Base-by-base conservation (phyloP, 2,797 vertebrate species). In the Arctocebus calabarensis region DNA sequence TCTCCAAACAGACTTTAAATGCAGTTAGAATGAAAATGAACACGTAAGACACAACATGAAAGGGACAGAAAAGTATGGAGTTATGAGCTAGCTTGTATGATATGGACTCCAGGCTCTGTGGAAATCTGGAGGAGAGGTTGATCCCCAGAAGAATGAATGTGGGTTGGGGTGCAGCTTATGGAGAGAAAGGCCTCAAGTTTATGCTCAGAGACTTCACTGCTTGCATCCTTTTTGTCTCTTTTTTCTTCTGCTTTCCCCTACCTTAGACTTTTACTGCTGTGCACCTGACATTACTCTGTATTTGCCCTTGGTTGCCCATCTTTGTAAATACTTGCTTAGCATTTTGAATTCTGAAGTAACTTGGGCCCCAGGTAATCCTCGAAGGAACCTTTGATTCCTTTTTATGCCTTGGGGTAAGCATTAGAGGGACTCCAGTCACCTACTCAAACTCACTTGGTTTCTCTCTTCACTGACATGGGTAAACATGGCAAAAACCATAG, bases 291-390 rank as follows among this genome's bases (percentile, higher is more conserved):
- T 73, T 45, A 61, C 48, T 16, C 14, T 3, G 13, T 13, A 14
- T 82, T 90, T 95, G 74, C 11, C 74, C 19, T 74, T 64, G 57
- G 45, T 66, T 71, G 22, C 40, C 61, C 0, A 37, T 85, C 45
- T 84, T 81, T 64, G 29, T 91, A 64, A 82, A 43, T 32, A 77
- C 22, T 91, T 84, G 43, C 23, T 90, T 71, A 55, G 2, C 29
- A 37, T 61, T 97, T 96, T 88, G 64, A 11, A 79, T 4, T n/a
- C n/a, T 32, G 43, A 85, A 85, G 3, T 90, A 83, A 70, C 12
- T 91, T 66, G 40, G 64, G 75, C 23, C 16, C 29, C 79, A 70
- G 48, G 87, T 84, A 59, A 81, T 83, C 75, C 55, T 82, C 16
- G 84, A 37, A n/a, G 45, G 12, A 78, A 5, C 5, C 62, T 92